Conservation (phyloP, 2,113 vertebrate genomes). For the Nothocercus julius region DNA sequence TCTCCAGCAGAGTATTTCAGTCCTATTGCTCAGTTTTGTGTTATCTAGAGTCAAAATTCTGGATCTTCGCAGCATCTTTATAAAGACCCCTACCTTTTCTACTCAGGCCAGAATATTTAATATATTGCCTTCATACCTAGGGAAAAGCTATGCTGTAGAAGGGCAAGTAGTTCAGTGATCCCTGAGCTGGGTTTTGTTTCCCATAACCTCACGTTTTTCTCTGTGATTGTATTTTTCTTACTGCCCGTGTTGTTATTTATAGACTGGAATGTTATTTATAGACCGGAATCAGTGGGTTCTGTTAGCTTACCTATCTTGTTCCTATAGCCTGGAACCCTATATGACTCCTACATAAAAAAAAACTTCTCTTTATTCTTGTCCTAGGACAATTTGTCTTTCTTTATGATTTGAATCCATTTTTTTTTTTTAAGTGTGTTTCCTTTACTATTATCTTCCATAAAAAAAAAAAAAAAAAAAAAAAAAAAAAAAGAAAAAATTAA, state of each 20-base stretch:
- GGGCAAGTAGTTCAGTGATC: fast-evolving
- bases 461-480: no score
- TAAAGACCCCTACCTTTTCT: neutral
- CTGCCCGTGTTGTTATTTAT: neutral
- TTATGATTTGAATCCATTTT: neutral
- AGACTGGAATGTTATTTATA: neutral
- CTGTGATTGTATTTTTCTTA: neutral
- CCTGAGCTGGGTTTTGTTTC: neutral
- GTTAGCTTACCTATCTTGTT: neutral
- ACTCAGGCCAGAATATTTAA: neutral
- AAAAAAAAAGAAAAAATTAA: no score
- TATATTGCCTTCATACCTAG: no score
- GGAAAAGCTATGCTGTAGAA: neutral
- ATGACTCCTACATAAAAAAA: neutral
- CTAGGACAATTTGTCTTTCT: neutral
- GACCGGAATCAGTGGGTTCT: neutral
- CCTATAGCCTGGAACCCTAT: fast-evolving
- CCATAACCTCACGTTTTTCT: fast-evolving
- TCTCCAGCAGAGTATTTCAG: neutral
- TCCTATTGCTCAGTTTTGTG: no score
- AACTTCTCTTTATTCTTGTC: neutral
- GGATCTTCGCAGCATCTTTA: neutral
- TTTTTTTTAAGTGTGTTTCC: neutral
- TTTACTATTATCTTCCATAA: neutral
- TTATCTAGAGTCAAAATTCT: no score